These are phyloP conservation scores for Pseudachorutes palmiensis DNA, from an alignment of 1,140 invertebrate species.

Conservation along the genomic window DNA sequence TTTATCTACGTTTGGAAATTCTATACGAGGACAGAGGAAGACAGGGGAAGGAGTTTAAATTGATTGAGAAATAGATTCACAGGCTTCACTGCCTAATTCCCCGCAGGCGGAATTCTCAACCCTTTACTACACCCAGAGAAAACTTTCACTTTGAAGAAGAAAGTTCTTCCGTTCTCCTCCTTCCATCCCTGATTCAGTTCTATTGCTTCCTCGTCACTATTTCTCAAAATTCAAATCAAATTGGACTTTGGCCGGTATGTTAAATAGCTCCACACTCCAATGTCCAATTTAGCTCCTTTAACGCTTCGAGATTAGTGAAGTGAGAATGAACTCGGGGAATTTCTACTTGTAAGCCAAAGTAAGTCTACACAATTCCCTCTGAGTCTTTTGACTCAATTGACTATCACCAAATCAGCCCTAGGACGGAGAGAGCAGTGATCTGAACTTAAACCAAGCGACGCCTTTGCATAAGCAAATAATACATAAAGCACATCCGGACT, in stretches of 20 bases:
- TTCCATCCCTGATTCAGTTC: background rate
- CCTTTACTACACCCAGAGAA: background rate
- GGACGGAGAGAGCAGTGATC: background rate
- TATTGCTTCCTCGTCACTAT: background rate
- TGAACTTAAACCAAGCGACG: background rate
- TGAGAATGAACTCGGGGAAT: background rate
- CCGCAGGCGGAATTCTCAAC: background rate
- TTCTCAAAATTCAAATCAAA: no score
- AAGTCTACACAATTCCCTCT: no score
- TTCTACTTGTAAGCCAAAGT: no score
- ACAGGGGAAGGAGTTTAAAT: background rate
- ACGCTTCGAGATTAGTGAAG: background rate
- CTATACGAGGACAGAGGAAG: background rate
- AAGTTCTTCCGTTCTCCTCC: background rate
- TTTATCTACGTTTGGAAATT: background rate
- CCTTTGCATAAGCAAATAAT: background rate
- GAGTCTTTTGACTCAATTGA: background rate
- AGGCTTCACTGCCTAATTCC: background rate
- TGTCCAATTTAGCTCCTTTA: background rate
- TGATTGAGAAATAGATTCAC: constrained; percentile 1
- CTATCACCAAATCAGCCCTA: no score
- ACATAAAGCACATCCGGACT: no score
- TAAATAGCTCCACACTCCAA: no score
- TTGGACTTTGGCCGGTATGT: no score
- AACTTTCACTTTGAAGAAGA: constrained; percentile 7